Conservation (phyloP, 2,888 invertebrate genomes). For the Pollenia griseotomentosa region DNA sequence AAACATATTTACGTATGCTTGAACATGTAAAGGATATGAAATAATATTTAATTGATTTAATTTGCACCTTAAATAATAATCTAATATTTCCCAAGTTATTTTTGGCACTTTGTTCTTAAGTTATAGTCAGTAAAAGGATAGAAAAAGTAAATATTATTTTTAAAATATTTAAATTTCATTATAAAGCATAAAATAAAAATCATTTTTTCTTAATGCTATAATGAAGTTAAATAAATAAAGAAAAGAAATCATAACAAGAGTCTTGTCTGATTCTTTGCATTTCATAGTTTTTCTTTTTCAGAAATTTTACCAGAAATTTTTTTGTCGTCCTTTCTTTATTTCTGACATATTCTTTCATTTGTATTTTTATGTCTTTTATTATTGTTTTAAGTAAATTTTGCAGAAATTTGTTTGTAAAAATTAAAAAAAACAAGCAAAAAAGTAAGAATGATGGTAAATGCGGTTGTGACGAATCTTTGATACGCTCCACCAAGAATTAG, state of each 20-base stretch:
- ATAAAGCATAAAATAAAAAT: conserved; percentile 43
- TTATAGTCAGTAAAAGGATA: conserved; percentile 8
- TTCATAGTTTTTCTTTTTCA: background rate
- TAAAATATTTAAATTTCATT: conserved; percentile 58
- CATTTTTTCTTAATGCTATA: conserved; percentile 42
- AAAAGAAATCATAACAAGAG: conserved; percentile 58
- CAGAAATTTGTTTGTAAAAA: conserved; percentile 29
- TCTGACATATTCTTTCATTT: conserved; percentile 35
- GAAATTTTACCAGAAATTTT: background rate
- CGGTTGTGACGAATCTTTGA: too few species aligned
- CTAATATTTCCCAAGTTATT: conserved; percentile 27
- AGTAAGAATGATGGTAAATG: too few species aligned
- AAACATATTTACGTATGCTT: background rate
- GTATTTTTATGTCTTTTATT: conserved; percentile 39
- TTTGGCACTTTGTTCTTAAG: conserved; percentile 1
- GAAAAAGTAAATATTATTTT: conserved; percentile 37
- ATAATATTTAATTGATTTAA: conserved; percentile 40
- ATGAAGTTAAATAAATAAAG: conserved; percentile 52
- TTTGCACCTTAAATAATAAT: conserved; percentile 37
- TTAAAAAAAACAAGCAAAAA: background rate
- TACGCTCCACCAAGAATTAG: too few species aligned
- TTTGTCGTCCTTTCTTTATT: conserved; percentile 35
- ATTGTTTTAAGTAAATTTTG: conserved; percentile 71
- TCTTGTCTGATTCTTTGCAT: conserved; percentile 61
- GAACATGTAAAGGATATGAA: background rate